A percentile compares a stretch with the other conserved stretches of the same genome.
These are phyloP conservation scores for Ennomos erosarius DNA, from an alignment of 2,888 invertebrate species.

Conservation along the genomic window DNA sequence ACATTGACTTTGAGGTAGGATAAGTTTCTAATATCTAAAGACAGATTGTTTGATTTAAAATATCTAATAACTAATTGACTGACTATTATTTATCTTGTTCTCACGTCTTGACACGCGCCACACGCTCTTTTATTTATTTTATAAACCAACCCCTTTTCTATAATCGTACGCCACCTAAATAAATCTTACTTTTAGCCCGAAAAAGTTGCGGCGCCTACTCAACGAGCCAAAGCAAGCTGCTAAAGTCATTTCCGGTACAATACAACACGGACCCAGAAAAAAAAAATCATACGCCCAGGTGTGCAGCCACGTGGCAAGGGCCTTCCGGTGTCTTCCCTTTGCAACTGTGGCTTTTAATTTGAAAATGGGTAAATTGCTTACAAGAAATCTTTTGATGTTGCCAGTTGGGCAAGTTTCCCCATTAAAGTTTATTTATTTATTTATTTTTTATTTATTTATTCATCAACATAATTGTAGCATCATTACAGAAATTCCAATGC, in stretches of 20 bases:
- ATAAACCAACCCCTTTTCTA: constrained; percentile 1
- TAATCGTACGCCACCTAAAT: background rate
- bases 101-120: no score
- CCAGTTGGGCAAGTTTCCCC: no score
- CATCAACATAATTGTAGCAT: no score
- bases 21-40: no score
- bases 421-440: no score
- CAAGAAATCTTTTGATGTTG: no score
- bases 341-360: background rate
- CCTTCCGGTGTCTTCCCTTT: constrained; percentile 65
- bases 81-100: no score
- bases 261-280: constrained; percentile 43
- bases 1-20: no score
- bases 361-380: background rate
- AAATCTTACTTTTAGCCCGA: constrained; percentile 4
- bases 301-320: constrained; percentile 68
- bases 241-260: constrained; percentile 56
- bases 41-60: no score
- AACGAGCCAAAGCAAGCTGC: constrained; percentile 40
- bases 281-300: constrained; percentile 67
- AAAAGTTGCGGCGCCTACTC: constrained; percentile 13
- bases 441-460: no score
- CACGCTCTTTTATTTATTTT: constrained; percentile 4
- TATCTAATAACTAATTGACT: no score
- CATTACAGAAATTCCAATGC: no score